Evolutionary conservation across 1,140 invertebrate genomes (phyloP).

Genomic region (Aphis gossypii): DNA sequence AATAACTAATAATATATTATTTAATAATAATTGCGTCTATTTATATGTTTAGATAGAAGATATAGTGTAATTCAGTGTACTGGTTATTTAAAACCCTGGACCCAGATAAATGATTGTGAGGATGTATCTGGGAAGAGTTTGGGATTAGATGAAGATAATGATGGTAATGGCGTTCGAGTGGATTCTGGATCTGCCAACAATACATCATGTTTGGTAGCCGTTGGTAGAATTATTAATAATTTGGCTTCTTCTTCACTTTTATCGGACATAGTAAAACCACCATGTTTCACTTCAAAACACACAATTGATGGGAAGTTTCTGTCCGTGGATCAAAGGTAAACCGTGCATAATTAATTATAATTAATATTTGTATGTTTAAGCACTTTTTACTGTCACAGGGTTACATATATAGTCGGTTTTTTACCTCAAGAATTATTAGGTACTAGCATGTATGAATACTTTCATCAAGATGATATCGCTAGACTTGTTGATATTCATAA

Average conservation of each 20-base stretch:
- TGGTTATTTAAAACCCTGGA: constrained; percentile 92
- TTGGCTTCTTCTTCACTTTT: constrained; percentile 5
- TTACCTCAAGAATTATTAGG: constrained; percentile 91
- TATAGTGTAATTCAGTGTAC: constrained; percentile 86
- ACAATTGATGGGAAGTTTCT: constrained; percentile 71
- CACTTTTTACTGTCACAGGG: constrained; percentile 68
- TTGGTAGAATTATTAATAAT: constrained; percentile 71
- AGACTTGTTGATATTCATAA: constrained; percentile 85
- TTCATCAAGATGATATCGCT: constrained; percentile 83
- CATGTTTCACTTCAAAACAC: constrained; percentile 71
- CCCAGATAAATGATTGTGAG: constrained; percentile 76
- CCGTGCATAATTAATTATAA: not conserved
- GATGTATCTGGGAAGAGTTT: constrained; percentile 70
- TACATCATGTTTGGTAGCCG: constrained; percentile 84
- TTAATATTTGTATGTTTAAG: not conserved
- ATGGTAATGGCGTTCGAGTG: constrained; percentile 67
- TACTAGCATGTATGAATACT: constrained; percentile 93
- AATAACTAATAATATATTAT: not conserved
- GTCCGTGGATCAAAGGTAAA: constrained; percentile 75
- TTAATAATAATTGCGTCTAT: not conserved
- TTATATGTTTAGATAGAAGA: constrained; percentile 71
- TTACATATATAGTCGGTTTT: constrained; percentile 86
- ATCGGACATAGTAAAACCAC: constrained; percentile 66
- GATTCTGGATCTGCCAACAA: constrained; percentile 78
- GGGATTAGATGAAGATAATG: constrained; percentile 68